A percentile compares a stretch with the other conserved stretches of the same genome.
These are phyloP conservation scores for Egretta garzetta DNA, from an alignment of 2,113 vertebrate genomes.

Conservation along the genomic window DNA sequence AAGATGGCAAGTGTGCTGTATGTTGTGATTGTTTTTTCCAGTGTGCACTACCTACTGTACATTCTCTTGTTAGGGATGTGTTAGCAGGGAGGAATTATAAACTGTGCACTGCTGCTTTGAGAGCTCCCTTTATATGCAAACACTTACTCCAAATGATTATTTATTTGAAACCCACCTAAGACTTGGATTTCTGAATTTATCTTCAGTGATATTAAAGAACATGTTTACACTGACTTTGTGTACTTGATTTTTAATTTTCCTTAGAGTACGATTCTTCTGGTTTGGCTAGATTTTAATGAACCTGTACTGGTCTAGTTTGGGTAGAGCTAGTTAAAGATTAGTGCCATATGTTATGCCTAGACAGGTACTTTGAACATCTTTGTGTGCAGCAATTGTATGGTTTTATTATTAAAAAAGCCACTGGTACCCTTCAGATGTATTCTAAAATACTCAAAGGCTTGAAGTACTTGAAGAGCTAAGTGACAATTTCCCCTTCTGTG, in stretches of 20 bases:
- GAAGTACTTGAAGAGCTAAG: neutral
- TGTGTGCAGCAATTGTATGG: neutral
- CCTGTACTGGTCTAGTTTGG: neutral
- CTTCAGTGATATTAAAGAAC: constrained; percentile 63
- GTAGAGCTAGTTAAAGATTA: neutral
- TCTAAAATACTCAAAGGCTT: neutral
- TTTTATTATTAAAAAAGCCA: neutral
- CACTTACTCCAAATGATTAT: constrained; percentile 42
- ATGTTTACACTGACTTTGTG: constrained; percentile 48
- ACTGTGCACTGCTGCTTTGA: constrained; percentile 46
- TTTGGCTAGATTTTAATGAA: neutral
- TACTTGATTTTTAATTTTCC: neutral
- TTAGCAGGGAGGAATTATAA: constrained; percentile 14
- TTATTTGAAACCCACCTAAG: constrained; percentile 63
- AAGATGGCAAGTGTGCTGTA: neutral
- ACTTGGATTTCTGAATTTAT: constrained; percentile 35
- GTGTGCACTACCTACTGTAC: constrained; percentile 67
- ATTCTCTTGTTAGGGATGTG: neutral
- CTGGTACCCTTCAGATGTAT: neutral
- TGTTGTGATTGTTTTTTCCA: neutral
- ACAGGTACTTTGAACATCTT: neutral
- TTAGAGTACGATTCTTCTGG: neutral
- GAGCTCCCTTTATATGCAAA: constrained; percentile 2
- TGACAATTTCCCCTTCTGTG: neutral
- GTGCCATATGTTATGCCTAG: neutral